Base-by-base conservation (phyloP, 1,140 invertebrate genomes). In the Anastatus disparis region DNA sequence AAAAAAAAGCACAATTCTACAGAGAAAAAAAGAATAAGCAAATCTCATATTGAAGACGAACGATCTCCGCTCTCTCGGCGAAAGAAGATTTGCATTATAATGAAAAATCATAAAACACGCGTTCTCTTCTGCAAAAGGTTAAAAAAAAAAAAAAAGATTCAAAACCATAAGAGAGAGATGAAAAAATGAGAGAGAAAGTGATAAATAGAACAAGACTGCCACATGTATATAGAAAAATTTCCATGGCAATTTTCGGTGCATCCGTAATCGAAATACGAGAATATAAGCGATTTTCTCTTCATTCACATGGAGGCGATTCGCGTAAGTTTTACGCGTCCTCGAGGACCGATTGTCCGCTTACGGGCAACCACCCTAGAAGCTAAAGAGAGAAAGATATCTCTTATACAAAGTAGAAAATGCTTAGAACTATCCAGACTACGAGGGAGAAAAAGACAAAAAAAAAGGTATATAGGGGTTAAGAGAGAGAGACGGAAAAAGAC, bases 261-360 rank as follows among this genome's bases (percentile, higher is more conserved):
- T 70, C 68, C 59, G 68, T 70, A 70, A 70, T 70, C 68, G 68
- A 70, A 70, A 70, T 55, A 62, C 46, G 67, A 26, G n/a, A n/a
- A n/a, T 68, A 62, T 56, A 63, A 70, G 35, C 68, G 68, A 70
- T 63, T 76, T 74, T 72, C 72, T 71, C 56, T n/a, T n/a, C n/a
- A 67, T 77, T 69, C 74, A 71, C 62, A 52, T 38, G 40, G 70
- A 76, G n/a, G 52, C 71, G 58, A 78, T 76, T 74, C 75, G 76
- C 74, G n/a, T n/a, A 72, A 75, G 76, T 80, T 80, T 81, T 78
- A 80, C 78, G 76, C 71, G 77, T 76, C 81, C 82, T 74, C 63
- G 70, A 76, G 81, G 84, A 81, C 64, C 82, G 76, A 82, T 84
- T 77, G 79, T 77, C 76, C 58, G 74, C 53, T 73, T 75, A 63